These are phyloP conservation scores for Emberiza fucata DNA, from an alignment of 2,113 vertebrate genomes.

Conservation along the genomic window DNA sequence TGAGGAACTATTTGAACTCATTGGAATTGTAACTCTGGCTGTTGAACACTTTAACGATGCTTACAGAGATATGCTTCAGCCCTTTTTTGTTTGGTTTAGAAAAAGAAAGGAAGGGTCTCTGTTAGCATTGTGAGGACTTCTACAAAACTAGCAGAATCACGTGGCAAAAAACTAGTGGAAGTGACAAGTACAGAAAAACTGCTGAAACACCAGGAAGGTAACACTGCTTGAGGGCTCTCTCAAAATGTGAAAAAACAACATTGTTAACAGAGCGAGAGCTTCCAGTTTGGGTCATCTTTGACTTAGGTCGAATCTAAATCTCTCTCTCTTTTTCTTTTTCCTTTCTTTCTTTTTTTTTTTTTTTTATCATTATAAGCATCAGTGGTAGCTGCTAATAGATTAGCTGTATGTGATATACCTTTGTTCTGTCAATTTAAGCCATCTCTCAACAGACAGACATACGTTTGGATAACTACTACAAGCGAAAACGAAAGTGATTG, in stretches of 20 bases:
- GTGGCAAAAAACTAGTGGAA: slow-evolving; percentile 65
- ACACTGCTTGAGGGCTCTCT: slow-evolving; percentile 73
- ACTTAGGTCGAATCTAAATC: slow-evolving; percentile 36
- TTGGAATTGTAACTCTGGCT: slow-evolving; percentile 75
- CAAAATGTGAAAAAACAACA: slow-evolving; percentile 55
- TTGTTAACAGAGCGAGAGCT: slow-evolving; percentile 76
- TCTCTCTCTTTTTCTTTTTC: neutral
- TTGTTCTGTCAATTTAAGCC: slow-evolving; percentile 75
- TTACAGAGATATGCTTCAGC: slow-evolving; percentile 74
- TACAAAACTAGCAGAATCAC: slow-evolving; percentile 66
- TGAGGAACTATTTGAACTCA: slow-evolving; percentile 63
- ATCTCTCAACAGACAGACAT: slow-evolving; percentile 69
- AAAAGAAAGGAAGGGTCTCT: slow-evolving; percentile 78
- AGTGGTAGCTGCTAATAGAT: slow-evolving; percentile 63
- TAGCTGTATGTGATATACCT: slow-evolving; percentile 51
- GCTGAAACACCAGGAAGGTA: slow-evolving; percentile 74
- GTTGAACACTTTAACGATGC: slow-evolving; percentile 63
- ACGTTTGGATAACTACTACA: slow-evolving; percentile 75
- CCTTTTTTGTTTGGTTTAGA: slow-evolving; percentile 73
- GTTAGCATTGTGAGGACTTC: slow-evolving; percentile 67
- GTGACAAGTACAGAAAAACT: slow-evolving; percentile 63
- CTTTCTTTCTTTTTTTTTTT: neutral
- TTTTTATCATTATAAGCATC: slow-evolving; percentile 49
- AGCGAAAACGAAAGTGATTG: slow-evolving; percentile 92
- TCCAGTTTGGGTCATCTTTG: slow-evolving; percentile 76